Base-by-base conservation (phyloP, 2,888 invertebrate genomes). In the Eupsilia transversa region DNA sequence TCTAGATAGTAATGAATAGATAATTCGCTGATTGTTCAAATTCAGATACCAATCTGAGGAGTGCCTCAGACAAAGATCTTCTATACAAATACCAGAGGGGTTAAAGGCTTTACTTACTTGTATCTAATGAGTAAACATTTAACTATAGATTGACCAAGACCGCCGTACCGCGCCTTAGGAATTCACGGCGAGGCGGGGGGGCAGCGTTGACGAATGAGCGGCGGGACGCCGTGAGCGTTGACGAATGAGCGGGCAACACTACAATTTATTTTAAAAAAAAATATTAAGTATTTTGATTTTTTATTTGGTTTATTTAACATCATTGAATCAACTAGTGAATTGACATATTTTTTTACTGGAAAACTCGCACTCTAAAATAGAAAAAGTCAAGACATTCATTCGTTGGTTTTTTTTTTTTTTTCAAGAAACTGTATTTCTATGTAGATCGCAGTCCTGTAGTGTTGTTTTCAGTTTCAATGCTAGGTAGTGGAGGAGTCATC, bases 401-500 rank as follows among this genome's bases (percentile, higher is more conserved):
- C 23, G n/a, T 14, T 9, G 3, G 12, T 27, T 4, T 12, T 0
- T 12, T 27, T 4, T 12, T 0, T 12, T 66, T 79, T 52, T 65
- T 73, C 43, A 74, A 72, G 68, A 57, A 83, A 69, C 74, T 20
- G 6, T 69, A 59, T 78, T 74, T 80, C n/a, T 64, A 70, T 79
- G 65, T 71, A 68, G 52, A 73, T 72, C 66, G 65, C 61, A 69
- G 74, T 43, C 12, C 59, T 67, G 52, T 77, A 72, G 83, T 77
- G 83, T 82, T 92, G 88, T 90, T 90, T 90, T 83, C 86, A 89
- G 87, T 91, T 90, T 94, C 92, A 91, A 93, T 92, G 91, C 91
- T 85, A 87, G 77, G 87, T 87, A 88, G 88, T 88, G 92, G 88
- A 92, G 92, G 92, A 94, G 94, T 94, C 94, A 95, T 95, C 94